Evolutionary conservation across 1,140 invertebrate genomes (phyloP), one percentile per base, ranked within the genome.

Genomic region (Ganaspis sp.): DNA sequence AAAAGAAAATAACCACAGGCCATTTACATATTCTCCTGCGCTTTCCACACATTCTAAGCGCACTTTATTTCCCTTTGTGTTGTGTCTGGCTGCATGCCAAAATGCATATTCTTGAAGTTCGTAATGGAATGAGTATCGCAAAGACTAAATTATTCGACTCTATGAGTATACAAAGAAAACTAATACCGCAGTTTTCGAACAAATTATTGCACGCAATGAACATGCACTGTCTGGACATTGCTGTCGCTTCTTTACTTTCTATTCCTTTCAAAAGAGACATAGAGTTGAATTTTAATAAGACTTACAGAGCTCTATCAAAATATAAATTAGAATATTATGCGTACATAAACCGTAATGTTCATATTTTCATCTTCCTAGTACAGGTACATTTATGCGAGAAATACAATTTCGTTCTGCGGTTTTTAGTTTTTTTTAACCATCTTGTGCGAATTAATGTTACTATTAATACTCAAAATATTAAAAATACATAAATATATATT

Each of bases 11-110:
- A 29, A 64, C 58, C 58, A 64, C 29, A 29, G 2, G 29, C n/a
- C n/a, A 64, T 64, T 64, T 64, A 29, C 58, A 64, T 64, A 29
- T 34, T 64, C 15, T 29, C 26, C 15, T 26, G 26, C 15, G 23
- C 19, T 23, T 26, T 64, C 21, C 12, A 64, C 23, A 26, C 21
- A 64, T 49, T 5, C 3, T 9, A 9, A 64, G 15, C 9, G 12
- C 11, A 17, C 29, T 64, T 64, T 64, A 64, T 26, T 64, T 64
- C 29, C 58, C 58, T 64, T 64, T 64, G 58, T 64, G 23, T 64
- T 29, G 58, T 34, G 1, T 29, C 23, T 64, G 58, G 58, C 58
- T 15, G 23, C 26, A 64, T 6, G 12, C 58, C 58, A 29, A 64
- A 64, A 64, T 64, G 58, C 23, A 26, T 64, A n/a, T 34, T 15